Evolutionary conservation across 2,888 invertebrate species (phyloP).

Genomic region (Cryptus armator): DNA sequence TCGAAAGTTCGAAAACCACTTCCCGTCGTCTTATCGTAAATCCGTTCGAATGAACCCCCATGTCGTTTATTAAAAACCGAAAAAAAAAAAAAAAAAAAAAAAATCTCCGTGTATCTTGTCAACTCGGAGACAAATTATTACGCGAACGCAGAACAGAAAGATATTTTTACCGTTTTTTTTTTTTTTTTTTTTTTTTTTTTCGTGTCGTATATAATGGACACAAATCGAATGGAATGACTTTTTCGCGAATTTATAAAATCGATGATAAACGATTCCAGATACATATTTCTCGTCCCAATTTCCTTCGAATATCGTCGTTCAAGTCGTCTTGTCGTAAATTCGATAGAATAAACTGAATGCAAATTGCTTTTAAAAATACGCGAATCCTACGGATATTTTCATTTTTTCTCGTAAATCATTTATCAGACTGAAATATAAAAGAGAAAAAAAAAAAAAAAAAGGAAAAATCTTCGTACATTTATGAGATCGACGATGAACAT

Average conservation of each 20-base stretch:
- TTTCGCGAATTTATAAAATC: background rate
- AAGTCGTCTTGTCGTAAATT: background rate
- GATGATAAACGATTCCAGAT: background rate
- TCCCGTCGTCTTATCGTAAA: background rate
- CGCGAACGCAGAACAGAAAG: background rate
- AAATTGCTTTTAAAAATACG: no score
- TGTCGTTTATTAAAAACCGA: background rate
- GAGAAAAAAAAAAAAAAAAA: no score
- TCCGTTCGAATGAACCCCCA: background rate
- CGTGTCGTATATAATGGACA: background rate
- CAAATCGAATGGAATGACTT: background rate
- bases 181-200: no score
- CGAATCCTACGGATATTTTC: no score
- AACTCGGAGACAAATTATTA: background rate
- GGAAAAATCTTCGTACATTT: background rate
- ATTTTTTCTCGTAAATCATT: no score
- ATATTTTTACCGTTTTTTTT: background rate
- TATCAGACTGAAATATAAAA: no score
- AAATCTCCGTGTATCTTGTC: background rate
- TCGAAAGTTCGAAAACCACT: constrained; percentile 51
- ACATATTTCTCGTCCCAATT: background rate
- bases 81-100: no score
- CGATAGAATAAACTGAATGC: background rate
- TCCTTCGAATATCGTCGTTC: background rate
- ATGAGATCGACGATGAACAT: constrained; percentile 18